A percentile compares a stretch with the other conserved stretches of the same genome.
Conservation (phyloP, 1,140 invertebrate genomes). For the Mesaphorura yosii region DNA sequence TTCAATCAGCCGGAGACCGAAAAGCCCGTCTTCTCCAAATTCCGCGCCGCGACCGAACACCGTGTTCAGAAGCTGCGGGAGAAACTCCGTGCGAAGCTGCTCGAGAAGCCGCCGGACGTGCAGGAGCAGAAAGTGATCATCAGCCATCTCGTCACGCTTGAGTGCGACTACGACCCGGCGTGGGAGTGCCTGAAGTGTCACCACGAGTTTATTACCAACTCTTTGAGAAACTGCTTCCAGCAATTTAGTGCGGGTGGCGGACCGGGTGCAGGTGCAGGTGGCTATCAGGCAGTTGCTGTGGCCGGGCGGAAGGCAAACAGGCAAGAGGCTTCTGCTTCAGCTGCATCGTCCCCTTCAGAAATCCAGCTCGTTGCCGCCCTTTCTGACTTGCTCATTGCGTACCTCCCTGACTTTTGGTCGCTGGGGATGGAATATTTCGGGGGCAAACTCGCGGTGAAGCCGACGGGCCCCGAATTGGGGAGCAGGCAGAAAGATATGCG, state of each 20-base stretch:
- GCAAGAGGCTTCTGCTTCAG: no score
- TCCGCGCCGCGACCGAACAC: slow-evolving; percentile 78
- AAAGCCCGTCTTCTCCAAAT: slow-evolving; percentile 71
- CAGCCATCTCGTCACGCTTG: slow-evolving; percentile 56
- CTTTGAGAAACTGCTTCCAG: slow-evolving; percentile 29
- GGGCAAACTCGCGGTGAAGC: slow-evolving; percentile 61
- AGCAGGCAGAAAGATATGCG: no score
- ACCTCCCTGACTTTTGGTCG: slow-evolving; percentile 75
- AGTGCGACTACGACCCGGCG: slow-evolving; percentile 69
- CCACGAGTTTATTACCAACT: slow-evolving; percentile 45
- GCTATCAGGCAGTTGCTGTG: no score
- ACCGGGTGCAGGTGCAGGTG: no score
- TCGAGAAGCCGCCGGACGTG: slow-evolving; percentile 73
- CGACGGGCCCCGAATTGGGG: no score
- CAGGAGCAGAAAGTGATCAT: slow-evolving; percentile 91
- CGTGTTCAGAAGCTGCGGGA: slow-evolving; percentile 69
- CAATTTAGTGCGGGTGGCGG: no score
- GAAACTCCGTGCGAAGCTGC: slow-evolving; percentile 66
- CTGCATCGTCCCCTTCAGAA: no score
- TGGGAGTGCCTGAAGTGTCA: slow-evolving; percentile 80
- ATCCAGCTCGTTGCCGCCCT: slow-evolving; percentile 63
- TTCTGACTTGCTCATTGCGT: slow-evolving; percentile 52
- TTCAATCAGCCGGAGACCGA: slow-evolving; percentile 78
- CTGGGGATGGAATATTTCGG: slow-evolving; percentile 80
- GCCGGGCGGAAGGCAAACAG: no score